Evolutionary conservation across 2,113 vertebrate genomes (phyloP).

Genomic region (Rousettus leschenaultii): DNA sequence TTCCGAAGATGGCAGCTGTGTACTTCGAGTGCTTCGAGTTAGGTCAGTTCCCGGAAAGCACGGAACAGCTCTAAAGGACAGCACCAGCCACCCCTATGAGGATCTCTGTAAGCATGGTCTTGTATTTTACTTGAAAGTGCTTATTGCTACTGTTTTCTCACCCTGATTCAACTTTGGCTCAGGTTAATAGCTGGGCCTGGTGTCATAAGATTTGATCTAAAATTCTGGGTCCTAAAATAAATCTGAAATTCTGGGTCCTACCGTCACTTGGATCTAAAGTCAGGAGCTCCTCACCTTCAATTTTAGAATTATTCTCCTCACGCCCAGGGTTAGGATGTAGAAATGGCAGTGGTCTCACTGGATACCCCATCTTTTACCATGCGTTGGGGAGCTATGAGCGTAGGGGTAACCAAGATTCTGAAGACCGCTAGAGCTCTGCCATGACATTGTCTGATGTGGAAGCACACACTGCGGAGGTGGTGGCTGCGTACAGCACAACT

Average conservation of each 20-base stretch:
- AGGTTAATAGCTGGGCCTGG: neutral
- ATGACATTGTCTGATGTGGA: too few species aligned
- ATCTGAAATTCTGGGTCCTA: neutral
- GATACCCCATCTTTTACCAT: neutral
- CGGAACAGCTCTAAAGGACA: neutral
- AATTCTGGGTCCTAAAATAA: neutral
- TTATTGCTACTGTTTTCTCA: neutral
- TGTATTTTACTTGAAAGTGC: neutral
- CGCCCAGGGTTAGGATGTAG: neutral
- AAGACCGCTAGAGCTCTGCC: neutral
- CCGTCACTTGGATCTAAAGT: neutral
- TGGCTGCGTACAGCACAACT: neutral
- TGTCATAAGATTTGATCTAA: neutral
- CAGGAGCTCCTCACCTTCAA: neutral
- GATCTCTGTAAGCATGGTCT: neutral
- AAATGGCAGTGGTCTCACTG: neutral
- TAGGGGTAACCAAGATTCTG: neutral
- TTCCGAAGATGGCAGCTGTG: neutral
- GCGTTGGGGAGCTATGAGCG: neutral
- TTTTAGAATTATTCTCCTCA: neutral
- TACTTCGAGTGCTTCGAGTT: neutral
- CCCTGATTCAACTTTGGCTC: neutral
- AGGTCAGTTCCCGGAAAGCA: neutral
- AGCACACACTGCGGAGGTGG: too few species aligned
- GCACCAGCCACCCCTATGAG: accelerated